A percentile compares a stretch with the other conserved stretches of the same genome.
These are phyloP conservation scores for Sminthurinus signatus DNA, from an alignment of 1,140 invertebrate species.

Conservation along the genomic window DNA sequence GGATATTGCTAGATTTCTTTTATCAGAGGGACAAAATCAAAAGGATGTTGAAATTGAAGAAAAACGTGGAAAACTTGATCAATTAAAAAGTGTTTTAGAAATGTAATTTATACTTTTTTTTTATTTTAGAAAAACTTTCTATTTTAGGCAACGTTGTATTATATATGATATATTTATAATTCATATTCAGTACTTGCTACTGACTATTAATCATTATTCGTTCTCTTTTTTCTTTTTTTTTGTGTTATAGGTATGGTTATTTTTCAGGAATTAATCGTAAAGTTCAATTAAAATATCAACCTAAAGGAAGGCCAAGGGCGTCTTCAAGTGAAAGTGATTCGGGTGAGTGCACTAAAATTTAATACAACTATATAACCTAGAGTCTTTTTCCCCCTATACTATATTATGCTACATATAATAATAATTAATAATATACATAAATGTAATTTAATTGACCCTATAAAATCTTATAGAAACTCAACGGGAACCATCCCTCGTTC, in stretches of 20 bases:
- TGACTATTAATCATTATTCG: too few relatives aligned
- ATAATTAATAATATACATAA: background rate
- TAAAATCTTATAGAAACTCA: conserved; percentile 64
- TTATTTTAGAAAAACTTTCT: background rate
- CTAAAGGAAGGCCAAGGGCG: conserved; percentile 81
- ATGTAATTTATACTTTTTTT: conserved; percentile 61
- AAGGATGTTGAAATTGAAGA: conserved; percentile 91
- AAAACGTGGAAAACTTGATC: conserved; percentile 92
- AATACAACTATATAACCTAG: too few relatives aligned
- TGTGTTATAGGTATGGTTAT: conserved; percentile 82
- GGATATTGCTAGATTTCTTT: conserved; percentile 82
- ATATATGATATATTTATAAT: too few relatives aligned
- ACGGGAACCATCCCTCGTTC: conserved; percentile 79
- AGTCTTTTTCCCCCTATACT: background rate
- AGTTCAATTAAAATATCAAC: conserved; percentile 99
- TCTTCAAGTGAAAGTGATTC: conserved; percentile 92
- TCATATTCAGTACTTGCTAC: too few relatives aligned
- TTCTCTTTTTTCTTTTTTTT: background rate
- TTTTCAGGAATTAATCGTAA: conserved; percentile 99
- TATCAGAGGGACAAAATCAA: conserved; percentile 75
- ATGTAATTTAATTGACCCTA: conserved; percentile 10
- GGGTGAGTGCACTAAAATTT: background rate
- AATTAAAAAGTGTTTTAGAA: conserved; percentile 96
- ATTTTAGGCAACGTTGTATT: too few relatives aligned
- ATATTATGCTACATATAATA: background rate